These are phyloP conservation scores for Nanorana parkeri DNA, from an alignment of 2,113 vertebrate species.

Conservation along the genomic window DNA sequence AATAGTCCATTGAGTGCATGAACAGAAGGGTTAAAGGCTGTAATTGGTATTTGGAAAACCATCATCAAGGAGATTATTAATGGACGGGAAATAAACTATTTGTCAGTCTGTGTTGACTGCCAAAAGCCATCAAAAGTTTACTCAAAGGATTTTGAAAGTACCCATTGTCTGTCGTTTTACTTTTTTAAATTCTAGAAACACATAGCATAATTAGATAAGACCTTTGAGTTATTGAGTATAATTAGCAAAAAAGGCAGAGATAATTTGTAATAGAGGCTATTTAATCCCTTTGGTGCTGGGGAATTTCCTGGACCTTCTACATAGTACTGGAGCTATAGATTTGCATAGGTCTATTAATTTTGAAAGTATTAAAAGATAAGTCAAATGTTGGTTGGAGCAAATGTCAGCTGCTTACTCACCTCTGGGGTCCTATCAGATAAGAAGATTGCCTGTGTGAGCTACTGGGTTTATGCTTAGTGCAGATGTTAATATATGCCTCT, in stretches of 20 bases:
- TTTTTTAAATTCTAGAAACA: not conserved
- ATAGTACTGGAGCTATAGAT: no score
- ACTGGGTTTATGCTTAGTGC: no score
- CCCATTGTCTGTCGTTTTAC: slow-evolving; percentile 17
- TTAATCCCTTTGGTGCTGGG: not conserved
- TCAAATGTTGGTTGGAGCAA: no score
- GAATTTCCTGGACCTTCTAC: not conserved
- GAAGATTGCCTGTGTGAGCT: no score
- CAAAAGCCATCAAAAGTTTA: slow-evolving; percentile 43
- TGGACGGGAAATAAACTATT: slow-evolving; percentile 43
- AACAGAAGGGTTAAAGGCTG: not conserved
- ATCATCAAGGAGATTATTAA: slow-evolving; percentile 34
- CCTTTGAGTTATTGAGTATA: slow-evolving; percentile 30
- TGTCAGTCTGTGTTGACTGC: slow-evolving; percentile 30
- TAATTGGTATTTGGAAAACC: slow-evolving; percentile 13
- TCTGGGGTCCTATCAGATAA: no score
- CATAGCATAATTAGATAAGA: slow-evolving; percentile 24
- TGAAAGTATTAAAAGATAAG: no score
- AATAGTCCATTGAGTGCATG: not conserved
- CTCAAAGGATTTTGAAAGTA: slow-evolving; percentile 30
- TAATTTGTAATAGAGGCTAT: slow-evolving; percentile 10
- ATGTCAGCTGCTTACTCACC: no score
- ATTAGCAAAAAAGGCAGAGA: slow-evolving; percentile 19
- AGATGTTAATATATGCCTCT: no score
- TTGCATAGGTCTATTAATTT: no score